These are phyloP conservation scores for Hetaerina titia DNA, from an alignment of 2,888 invertebrate species.

Conservation along the genomic window DNA sequence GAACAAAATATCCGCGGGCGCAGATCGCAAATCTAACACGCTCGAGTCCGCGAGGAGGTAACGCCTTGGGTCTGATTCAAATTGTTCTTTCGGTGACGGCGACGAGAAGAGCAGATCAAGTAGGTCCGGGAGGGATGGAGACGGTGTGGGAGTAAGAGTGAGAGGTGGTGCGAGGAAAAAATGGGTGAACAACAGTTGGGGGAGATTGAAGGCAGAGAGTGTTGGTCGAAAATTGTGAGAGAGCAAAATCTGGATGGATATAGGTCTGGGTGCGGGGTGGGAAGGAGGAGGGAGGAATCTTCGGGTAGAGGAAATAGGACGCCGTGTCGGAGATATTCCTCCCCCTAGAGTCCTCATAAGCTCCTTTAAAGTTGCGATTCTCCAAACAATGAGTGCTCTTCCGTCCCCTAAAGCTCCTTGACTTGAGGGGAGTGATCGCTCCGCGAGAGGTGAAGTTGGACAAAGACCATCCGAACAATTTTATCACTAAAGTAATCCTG, in stretches of 20 bases:
- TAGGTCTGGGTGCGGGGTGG: not conserved
- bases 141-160: not conserved
- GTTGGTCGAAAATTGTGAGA: not conserved
- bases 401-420: not conserved
- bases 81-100: not conserved
- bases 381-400: not conserved
- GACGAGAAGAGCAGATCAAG: not conserved
- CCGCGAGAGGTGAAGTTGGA: not conserved
- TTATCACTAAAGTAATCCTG: not conserved
- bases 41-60: not conserved
- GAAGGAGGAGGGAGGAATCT: not conserved
- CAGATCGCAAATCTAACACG: not conserved
- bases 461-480: not conserved
- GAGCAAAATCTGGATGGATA: not conserved
- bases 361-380: not conserved
- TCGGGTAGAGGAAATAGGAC: not conserved
- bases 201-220: constrained; percentile 9
- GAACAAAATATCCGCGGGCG: not conserved
- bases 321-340: not conserved
- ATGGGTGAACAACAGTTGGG: not conserved
- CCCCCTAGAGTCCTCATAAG: not conserved
- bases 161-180: not conserved
- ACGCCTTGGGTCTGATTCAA: not conserved
- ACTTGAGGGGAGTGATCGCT: not conserved
- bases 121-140: not conserved